Conservation (phyloP, 53 echinoderm and acorn worm species). For the Antedon mediterranea region DNA sequence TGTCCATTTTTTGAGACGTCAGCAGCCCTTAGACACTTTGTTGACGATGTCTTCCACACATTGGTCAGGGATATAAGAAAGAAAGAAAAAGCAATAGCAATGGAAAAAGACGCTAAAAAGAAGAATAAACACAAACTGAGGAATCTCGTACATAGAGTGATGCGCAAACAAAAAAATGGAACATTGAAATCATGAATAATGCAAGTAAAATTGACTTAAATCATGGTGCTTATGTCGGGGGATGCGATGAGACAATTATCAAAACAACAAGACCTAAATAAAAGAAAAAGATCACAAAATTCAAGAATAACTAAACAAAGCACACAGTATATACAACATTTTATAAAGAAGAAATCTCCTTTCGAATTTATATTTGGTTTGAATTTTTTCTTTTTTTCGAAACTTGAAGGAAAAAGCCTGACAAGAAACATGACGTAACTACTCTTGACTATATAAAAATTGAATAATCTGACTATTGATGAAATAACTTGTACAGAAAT, state of each 20-base stretch:
- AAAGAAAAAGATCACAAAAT: no score
- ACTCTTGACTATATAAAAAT: no score
- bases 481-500: no score
- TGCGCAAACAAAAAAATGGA: constrained; percentile 50
- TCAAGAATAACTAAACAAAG: no score
- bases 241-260: background rate
- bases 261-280: no score
- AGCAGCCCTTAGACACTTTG: constrained; percentile 89
- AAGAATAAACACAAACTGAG: constrained; percentile 71
- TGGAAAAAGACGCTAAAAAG: constrained; percentile 78
- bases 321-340: no score
- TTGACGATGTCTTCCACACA: constrained; percentile 99
- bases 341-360: no score
- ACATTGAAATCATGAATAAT: constrained; percentile 38
- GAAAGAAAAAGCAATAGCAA: constrained; percentile 73
- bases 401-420: no score
- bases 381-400: no score
- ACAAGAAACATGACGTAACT: no score
- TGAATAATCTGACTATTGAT: no score
- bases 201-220: background rate
- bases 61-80: constrained; percentile 86
- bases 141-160: constrained; percentile 60
- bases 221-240: background rate
- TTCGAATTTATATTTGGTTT: no score
- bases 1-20: constrained; percentile 99